Percentiles rank a stretch among this genome's conserved stretches.
Evolutionary conservation across 2,113 vertebrate genomes (phyloP).

Genomic region (Neolamprologus caudopunctatus): DNA sequence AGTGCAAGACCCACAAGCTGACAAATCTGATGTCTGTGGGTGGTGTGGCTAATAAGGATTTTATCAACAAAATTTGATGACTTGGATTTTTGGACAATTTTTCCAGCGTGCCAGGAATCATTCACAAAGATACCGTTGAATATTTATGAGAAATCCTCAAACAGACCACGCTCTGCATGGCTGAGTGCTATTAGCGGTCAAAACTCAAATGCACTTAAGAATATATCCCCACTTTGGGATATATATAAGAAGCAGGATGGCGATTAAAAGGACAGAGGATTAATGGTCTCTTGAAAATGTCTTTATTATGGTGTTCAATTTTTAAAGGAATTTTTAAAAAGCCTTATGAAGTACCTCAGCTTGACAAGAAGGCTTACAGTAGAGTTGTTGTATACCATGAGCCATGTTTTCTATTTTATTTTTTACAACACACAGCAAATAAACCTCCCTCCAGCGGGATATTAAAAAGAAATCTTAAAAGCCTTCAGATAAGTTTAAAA

Average conservation of each 20-base stretch:
- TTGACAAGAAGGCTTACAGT: neutral
- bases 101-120: neutral
- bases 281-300: neutral
- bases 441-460: neutral
- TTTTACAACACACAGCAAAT: neutral
- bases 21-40: neutral
- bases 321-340: neutral
- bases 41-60: neutral
- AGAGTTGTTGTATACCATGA: neutral
- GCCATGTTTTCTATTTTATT: neutral
- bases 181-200: neutral
- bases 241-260: neutral
- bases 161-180: neutral
- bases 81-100: neutral
- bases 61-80: neutral
- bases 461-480: neutral
- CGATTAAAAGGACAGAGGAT: neutral
- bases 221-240: neutral
- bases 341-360: conserved; percentile 41
- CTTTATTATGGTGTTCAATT: neutral
- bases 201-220: neutral
- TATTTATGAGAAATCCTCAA: conserved; percentile 6
- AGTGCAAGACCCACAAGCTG: neutral
- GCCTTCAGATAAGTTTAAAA: neutral
- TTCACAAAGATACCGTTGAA: neutral